Percentiles rank a stretch among this genome's conserved stretches.
phyloP scores from a whole-genome alignment of 2,888 invertebrate species.

The Idaea dimidiata region DNA sequence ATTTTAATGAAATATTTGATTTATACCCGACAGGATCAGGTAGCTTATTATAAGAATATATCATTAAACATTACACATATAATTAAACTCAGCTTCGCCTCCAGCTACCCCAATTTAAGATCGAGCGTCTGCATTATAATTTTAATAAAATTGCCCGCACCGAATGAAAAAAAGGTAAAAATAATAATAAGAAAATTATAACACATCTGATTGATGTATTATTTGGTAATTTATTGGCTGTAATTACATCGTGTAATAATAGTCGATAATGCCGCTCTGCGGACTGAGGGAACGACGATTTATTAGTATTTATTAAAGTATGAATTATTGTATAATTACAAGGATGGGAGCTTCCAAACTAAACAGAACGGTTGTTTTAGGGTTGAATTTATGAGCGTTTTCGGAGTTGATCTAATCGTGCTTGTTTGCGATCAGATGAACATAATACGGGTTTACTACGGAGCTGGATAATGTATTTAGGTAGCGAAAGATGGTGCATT shows the following conservation, averaged over 20 bases:
- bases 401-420: conserved; percentile 69
- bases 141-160: conserved; percentile 78
- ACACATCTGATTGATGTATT: conserved; percentile 81
- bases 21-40: conserved; percentile 76
- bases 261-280: conserved; percentile 65
- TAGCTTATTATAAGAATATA: conserved; percentile 80
- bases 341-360: conserved; percentile 75
- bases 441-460: not conserved
- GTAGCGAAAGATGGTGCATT: not conserved
- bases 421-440: conserved; percentile 44
- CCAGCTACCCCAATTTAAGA: conserved; percentile 75
- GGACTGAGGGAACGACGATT: conserved; percentile 63
- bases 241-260: conserved; percentile 80
- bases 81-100: conserved; percentile 75
- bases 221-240: conserved; percentile 79
- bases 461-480: not conserved
- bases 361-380: conserved; percentile 76
- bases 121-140: conserved; percentile 71
- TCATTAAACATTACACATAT: conserved; percentile 80
- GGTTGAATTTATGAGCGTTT: conserved; percentile 72
- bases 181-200: conserved; percentile 74
- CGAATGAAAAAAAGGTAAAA: conserved; percentile 60
- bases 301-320: conserved; percentile 81
- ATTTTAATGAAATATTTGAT: conserved; percentile 81
- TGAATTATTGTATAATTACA: conserved; percentile 81